These are phyloP conservation scores for Cydia strobilella DNA, from an alignment of 1,140 invertebrate genomes.

Conservation along the genomic window DNA sequence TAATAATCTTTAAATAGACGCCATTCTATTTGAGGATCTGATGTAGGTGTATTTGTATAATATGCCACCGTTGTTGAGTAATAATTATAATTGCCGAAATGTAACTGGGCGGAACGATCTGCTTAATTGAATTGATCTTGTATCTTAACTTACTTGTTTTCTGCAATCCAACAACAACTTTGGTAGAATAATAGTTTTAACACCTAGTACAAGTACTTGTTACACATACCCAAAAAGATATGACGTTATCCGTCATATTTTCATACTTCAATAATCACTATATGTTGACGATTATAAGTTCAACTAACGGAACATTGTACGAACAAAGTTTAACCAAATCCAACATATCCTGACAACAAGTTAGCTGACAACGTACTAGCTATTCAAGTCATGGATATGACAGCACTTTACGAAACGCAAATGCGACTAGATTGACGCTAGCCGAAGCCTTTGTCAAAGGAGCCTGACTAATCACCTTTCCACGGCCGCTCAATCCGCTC, in stretches of 20 bases:
- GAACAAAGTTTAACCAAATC: too few species aligned
- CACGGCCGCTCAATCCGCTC: slow-evolving; percentile 45
- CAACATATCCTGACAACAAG: background rate
- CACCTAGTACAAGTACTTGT: too few species aligned
- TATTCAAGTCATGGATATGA: slow-evolving; percentile 4
- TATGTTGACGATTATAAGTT: background rate
- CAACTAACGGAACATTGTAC: background rate
- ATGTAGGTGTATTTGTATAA: slow-evolving; percentile 9
- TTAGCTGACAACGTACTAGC: background rate
- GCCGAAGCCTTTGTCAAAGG: slow-evolving; percentile 34
- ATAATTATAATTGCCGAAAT: background rate
- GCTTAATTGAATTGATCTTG: background rate
- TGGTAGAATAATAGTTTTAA: too few species aligned
- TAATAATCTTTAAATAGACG: background rate
- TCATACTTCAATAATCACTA: background rate
- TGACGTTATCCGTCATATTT: too few species aligned
- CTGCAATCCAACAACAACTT: too few species aligned
- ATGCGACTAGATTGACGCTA: slow-evolving; percentile 17
- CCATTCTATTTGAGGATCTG: background rate
- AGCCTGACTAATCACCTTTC: slow-evolving; percentile 58
- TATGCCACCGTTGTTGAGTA: background rate
- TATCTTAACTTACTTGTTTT: background rate
- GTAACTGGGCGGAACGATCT: background rate
- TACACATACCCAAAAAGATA: too few species aligned
- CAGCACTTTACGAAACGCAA: slow-evolving; percentile 11